Evolutionary conservation across 1,140 invertebrate species (phyloP).

Genomic region (Pseudobourletiella spinata): DNA sequence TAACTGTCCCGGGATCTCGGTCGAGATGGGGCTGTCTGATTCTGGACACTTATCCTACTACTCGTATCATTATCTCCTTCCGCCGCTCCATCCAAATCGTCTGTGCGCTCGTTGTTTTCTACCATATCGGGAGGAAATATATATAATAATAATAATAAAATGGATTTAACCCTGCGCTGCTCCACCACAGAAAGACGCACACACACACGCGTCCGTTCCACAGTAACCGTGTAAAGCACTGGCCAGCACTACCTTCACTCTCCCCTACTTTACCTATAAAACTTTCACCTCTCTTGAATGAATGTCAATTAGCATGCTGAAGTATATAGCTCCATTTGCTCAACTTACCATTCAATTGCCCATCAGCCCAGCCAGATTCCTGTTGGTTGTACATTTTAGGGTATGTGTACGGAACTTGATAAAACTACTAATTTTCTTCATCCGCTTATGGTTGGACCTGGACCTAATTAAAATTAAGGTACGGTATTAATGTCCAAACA

Average conservation of each 20-base stretch:
- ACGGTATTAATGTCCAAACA: neutral
- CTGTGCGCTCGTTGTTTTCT: neutral
- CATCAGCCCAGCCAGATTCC: neutral
- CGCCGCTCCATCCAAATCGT: slow-evolving; percentile 8
- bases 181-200: neutral
- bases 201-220: too few species aligned
- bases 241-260: too few species aligned
- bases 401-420: neutral
- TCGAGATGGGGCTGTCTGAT: slow-evolving; percentile 10
- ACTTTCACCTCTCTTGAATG: too few species aligned
- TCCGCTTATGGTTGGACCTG: neutral
- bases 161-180: neutral
- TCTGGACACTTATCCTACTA: neutral
- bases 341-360: slow-evolving; percentile 3
- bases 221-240: too few species aligned
- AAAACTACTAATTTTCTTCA: neutral
- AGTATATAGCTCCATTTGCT: too few species aligned
- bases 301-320: too few species aligned
- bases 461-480: neutral
- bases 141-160: neutral
- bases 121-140: too few species aligned
- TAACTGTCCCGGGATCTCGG: slow-evolving; percentile 17
- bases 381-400: neutral
- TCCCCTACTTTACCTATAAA: too few species aligned
- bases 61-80: slow-evolving; percentile 10